A percentile compares a stretch with the other conserved stretches of the same genome.
These are phyloP conservation scores for Alosa sapidissima DNA, from an alignment of 2,797 vertebrate genomes.

Conservation along the genomic window DNA sequence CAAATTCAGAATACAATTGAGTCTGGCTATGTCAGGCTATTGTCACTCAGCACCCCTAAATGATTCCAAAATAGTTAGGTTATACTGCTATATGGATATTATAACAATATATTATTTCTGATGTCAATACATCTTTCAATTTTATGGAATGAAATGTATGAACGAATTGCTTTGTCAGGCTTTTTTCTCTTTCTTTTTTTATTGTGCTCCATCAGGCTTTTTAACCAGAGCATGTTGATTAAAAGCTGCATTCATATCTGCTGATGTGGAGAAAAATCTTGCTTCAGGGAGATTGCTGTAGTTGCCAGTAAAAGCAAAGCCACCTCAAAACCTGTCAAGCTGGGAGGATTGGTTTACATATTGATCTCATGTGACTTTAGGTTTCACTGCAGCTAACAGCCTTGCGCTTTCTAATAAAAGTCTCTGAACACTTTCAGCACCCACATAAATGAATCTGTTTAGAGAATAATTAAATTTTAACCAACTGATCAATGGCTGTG, in stretches of 20 bases:
- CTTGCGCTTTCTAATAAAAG: not conserved
- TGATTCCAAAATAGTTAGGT: too few species aligned
- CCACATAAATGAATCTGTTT: conserved; percentile 49
- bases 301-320: not conserved
- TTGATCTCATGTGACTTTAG: not conserved
- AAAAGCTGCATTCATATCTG: not conserved
- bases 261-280: not conserved
- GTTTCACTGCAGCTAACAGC: not conserved
- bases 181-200: not conserved
- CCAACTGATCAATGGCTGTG: conserved; percentile 49
- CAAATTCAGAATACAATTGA: too few species aligned
- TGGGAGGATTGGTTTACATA: not conserved
- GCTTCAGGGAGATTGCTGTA: not conserved
- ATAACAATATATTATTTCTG: too few species aligned
- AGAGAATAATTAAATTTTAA: conserved; percentile 55
- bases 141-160: not conserved
- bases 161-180: not conserved
- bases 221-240: not conserved
- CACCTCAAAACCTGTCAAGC: not conserved
- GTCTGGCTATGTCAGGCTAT: too few species aligned
- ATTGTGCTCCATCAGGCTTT: not conserved
- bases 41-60: too few species aligned
- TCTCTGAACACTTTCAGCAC: conserved; percentile 22
- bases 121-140: too few species aligned
- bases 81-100: not conserved